Conservation (phyloP, 2,113 vertebrate genomes). For the Nothocercus nigrocapillus region DNA sequence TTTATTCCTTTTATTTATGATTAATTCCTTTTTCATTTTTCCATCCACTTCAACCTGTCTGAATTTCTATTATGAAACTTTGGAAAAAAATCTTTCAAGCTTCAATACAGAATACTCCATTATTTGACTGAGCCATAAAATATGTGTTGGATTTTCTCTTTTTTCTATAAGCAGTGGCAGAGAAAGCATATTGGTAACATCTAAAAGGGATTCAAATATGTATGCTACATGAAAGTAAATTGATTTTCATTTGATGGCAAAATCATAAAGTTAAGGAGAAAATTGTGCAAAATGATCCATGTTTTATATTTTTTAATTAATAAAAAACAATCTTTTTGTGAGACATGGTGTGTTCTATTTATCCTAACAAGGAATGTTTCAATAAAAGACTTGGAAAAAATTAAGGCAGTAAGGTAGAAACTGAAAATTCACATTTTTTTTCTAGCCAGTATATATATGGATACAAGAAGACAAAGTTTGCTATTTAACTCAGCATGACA, state of each 20-base stretch:
- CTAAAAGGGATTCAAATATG: background rate
- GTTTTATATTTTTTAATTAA: background rate
- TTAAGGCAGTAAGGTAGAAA: background rate
- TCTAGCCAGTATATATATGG: accelerated
- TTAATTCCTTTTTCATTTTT: background rate
- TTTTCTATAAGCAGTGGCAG: background rate
- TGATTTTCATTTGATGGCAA: background rate
- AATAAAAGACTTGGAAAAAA: background rate
- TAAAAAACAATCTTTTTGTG: background rate
- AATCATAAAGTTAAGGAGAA: background rate
- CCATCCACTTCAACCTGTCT: background rate
- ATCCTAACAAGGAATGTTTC: background rate
- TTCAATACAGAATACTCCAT: background rate
- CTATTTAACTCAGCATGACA: background rate
- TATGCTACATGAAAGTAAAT: background rate
- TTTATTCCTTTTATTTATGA: background rate
- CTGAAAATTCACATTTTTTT: background rate
- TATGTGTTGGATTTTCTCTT: background rate
- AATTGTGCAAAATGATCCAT: background rate
- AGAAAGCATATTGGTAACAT: background rate
- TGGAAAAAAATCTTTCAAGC: background rate
- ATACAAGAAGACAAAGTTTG: background rate
- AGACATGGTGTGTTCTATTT: background rate
- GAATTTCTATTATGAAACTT: background rate
- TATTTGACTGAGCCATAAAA: background rate